A percentile compares a stretch with the other conserved stretches of the same genome.
These are phyloP conservation scores for Cryptophagus acutangulus DNA, from an alignment of 2,888 invertebrate genomes.

Conservation along the genomic window DNA sequence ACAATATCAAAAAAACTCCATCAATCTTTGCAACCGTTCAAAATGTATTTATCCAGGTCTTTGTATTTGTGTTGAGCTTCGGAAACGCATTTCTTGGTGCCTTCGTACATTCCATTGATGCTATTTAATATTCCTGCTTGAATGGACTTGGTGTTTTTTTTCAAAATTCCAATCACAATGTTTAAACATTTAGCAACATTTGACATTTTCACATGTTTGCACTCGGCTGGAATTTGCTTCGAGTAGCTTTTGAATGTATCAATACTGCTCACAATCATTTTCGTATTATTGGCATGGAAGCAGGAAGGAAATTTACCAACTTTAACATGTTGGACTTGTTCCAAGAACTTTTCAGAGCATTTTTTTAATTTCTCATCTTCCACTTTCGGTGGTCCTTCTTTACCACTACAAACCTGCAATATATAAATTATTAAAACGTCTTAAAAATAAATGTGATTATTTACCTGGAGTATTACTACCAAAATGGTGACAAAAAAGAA, in stretches of 20 bases:
- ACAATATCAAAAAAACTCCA: background rate
- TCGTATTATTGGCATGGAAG: slow-evolving; percentile 9
- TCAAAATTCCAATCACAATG: background rate
- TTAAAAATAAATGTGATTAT: no score
- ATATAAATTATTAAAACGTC: no score
- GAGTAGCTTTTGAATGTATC: slow-evolving; percentile 4
- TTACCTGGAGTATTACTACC: no score
- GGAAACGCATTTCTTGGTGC: slow-evolving; percentile 12
- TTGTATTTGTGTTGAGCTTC: background rate
- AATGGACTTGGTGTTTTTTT: background rate
- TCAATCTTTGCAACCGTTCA: slow-evolving; percentile 16
- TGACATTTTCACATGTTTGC: slow-evolving; percentile 9
- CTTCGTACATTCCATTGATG: slow-evolving; percentile 8
- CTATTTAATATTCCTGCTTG: slow-evolving; percentile 11
- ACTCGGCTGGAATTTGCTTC: slow-evolving; percentile 12
- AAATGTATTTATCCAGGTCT: slow-evolving; percentile 19
- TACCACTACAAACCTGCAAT: no score
- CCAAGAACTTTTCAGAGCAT: slow-evolving; percentile 15
- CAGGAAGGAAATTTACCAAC: slow-evolving; percentile 10
- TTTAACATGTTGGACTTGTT: slow-evolving; percentile 11
- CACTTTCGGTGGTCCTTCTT: no score
- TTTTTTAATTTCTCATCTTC: slow-evolving; percentile 3
- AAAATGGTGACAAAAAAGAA: no score
- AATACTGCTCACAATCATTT: slow-evolving; percentile 6
- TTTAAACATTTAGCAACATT: slow-evolving; percentile 15